Percentiles rank a stretch among this genome's conserved stretches.
These are phyloP conservation scores for Phrynocephalus guinanensis DNA, from an alignment of 2,797 vertebrate species.

Conservation along the genomic window DNA sequence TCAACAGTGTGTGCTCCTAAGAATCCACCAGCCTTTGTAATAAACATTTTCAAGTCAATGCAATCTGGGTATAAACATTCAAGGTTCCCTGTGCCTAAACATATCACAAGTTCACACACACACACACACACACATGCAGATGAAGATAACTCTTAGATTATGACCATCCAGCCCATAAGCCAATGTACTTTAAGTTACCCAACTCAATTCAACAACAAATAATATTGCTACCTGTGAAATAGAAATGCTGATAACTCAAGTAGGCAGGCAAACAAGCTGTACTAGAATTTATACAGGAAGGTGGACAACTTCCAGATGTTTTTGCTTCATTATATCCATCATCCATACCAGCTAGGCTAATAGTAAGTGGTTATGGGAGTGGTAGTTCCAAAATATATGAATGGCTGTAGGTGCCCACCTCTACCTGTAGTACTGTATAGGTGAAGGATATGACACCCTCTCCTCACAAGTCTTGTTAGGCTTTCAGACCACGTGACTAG, in stretches of 20 bases:
- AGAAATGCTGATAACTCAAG: neutral
- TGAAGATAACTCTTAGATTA: neutral
- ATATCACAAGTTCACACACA: neutral
- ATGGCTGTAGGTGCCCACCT: neutral
- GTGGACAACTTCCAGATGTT: neutral
- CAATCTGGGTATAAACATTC: fast-evolving
- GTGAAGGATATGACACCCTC: neutral
- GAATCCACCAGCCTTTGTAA: conserved; percentile 11
- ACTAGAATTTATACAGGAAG: neutral
- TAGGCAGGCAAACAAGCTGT: neutral
- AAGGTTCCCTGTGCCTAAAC: neutral
- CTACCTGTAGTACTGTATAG: neutral
- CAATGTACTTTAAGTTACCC: neutral
- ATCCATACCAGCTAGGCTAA: neutral
- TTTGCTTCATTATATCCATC: neutral
- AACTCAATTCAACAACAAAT: neutral
- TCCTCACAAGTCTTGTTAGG: neutral
- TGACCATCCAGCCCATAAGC: neutral
- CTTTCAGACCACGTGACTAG: neutral
- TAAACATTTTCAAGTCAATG: fast-evolving
- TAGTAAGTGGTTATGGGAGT: neutral
- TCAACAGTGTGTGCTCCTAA: fast-evolving
- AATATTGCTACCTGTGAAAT: neutral
- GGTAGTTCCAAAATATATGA: neutral
- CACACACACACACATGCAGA: neutral